phyloP scores from a whole-genome alignment of 2,888 invertebrate species.

The Epistrophella euchroma region DNA sequence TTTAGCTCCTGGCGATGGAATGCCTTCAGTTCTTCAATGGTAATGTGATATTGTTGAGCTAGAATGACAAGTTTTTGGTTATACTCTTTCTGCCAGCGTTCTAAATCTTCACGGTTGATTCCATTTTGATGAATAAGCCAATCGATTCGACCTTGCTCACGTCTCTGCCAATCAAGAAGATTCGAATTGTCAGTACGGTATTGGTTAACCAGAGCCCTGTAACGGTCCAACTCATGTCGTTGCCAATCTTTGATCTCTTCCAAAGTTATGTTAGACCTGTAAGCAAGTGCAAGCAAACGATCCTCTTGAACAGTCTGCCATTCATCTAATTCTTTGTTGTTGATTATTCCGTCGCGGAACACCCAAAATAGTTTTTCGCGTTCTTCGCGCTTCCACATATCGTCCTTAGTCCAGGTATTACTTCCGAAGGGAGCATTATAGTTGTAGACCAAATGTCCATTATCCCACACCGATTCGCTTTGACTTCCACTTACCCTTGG shows the following conservation, averaged over 20 bases:
- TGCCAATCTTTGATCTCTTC: slow-evolving; percentile 81
- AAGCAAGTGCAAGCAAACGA: slow-evolving; percentile 79
- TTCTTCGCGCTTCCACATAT: slow-evolving; percentile 82
- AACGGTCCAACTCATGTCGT: slow-evolving; percentile 80
- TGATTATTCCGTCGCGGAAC: slow-evolving; percentile 77
- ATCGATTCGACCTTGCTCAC: slow-evolving; percentile 81
- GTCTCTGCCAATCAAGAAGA: slow-evolving; percentile 79
- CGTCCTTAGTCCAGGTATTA: slow-evolving; percentile 79
- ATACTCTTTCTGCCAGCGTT: slow-evolving; percentile 81
- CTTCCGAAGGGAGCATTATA: slow-evolving; percentile 80
- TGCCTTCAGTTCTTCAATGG: slow-evolving; percentile 79
- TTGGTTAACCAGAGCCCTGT: slow-evolving; percentile 78
- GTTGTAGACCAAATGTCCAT: slow-evolving; percentile 81
- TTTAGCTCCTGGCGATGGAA: slow-evolving; percentile 81
- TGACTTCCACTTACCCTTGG: slow-evolving; percentile 80
- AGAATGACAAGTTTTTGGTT: slow-evolving; percentile 77
- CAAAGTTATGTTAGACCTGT: slow-evolving; percentile 79
- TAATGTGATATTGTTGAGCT: slow-evolving; percentile 79
- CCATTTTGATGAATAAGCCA: slow-evolving; percentile 83
- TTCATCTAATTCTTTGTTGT: slow-evolving; percentile 78
- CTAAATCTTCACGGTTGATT: slow-evolving; percentile 79
- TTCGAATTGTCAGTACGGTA: slow-evolving; percentile 79
- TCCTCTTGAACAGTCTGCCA: slow-evolving; percentile 82
- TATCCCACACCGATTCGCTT: slow-evolving; percentile 80
- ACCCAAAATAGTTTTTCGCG: slow-evolving; percentile 82